Evolutionary conservation across 1,140 invertebrate genomes (phyloP), one percentile per base, ranked within the genome.

Genomic region (Drosophila murphyi): DNA sequence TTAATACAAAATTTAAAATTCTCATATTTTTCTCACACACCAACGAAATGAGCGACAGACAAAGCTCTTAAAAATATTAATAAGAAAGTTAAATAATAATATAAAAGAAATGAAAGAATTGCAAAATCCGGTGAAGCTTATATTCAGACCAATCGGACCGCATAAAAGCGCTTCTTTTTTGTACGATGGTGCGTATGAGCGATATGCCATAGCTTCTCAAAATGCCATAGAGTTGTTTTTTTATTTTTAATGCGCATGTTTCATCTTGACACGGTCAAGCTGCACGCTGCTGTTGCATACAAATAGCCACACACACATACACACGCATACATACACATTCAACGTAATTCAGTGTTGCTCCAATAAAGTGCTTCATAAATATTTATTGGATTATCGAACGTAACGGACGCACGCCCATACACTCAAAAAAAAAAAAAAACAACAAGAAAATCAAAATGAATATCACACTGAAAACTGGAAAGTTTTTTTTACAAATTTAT

Each of bases 301-400:
- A 60, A 47, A 5, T 57, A 56, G 37, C 61, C 52, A 71, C 6
- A 52, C 47, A 50, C 43, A 57, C 47, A 57, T 6, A 37, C 20
- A 34, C 56, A 68, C 41, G 10, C 76, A 57, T 31, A 28, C 31
- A 50, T 79, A 60, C 68, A 73, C 77, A 70, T 85, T 81, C 89
- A 79, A 89, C 89, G 85, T 89, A 89, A 89, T 89, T 89, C 85
- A 89, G 85, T 89, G 85, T 89, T 89, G 85, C 85, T 89, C 83
- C 85, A 89, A 89, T 89, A 89, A 89, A 89, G 85, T 89, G 85
- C 85, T 89, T 89, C 85, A 89, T 89, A 89, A 89, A 89, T 89
- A 89, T 89, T 89, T 89, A 89, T 89, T 89, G 85, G 85, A 89
- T 89, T 89, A 89, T 89, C 86, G 85, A 89, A 85, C 85, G 74